phyloP scores from a whole-genome alignment of 2,797 vertebrate genomes.

The Melanogrammus aeglefinus region DNA sequence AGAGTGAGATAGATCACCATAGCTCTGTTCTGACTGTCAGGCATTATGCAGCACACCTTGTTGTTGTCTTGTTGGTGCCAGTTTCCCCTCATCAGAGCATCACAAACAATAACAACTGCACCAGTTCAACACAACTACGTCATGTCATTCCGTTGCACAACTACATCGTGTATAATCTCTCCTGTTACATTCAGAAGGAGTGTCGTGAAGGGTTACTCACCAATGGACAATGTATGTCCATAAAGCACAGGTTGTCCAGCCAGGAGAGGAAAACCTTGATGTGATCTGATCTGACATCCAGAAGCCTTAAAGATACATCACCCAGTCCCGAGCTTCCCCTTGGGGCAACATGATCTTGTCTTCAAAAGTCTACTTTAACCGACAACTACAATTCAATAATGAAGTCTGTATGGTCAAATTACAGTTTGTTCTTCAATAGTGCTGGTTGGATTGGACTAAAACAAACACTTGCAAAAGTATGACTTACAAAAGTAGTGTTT shows the following conservation, averaged over 20 bases:
- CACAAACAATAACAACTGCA: no score
- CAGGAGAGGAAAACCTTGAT: neutral
- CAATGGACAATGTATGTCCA: neutral
- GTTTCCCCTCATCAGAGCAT: no score
- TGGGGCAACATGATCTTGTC: neutral
- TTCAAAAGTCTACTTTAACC: neutral
- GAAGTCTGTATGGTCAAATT: neutral
- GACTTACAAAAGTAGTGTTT: slow-evolving; percentile 74
- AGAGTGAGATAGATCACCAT: no score
- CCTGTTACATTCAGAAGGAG: neutral
- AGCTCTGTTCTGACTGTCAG: no score
- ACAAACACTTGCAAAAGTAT: slow-evolving; percentile 13
- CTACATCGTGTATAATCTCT: neutral
- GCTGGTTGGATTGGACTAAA: slow-evolving; percentile 24
- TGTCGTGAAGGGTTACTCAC: neutral
- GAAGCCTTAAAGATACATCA: neutral
- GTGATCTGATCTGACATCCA: neutral
- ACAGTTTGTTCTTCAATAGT: neutral
- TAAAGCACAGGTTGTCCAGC: neutral
- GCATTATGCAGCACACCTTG: no score
- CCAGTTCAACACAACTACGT: no score
- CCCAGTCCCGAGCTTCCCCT: neutral
- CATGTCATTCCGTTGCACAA: no score
- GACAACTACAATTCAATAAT: neutral
- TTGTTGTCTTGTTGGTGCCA: no score